Evolutionary conservation across 2,797 vertebrate species (phyloP).

Genomic region (Euthynnus affinis): DNA sequence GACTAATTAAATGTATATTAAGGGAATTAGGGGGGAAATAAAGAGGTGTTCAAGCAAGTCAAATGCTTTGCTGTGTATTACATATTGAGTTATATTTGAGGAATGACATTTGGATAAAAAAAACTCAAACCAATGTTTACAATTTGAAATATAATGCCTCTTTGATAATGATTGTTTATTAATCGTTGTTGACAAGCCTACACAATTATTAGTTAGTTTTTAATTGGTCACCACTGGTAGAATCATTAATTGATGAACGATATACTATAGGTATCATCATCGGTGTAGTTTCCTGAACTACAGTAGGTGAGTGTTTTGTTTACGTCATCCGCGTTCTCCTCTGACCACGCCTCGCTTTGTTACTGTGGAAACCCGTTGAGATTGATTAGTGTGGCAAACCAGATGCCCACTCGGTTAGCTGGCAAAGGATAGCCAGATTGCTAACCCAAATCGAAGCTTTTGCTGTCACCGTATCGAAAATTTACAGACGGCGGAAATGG

Average conservation of each 20-base stretch:
- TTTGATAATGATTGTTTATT: not conserved
- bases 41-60: not conserved
- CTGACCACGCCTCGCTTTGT: constrained; percentile 66
- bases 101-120: not conserved
- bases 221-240: too few relatives aligned
- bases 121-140: not conserved
- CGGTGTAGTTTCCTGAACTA: not conserved
- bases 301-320: not conserved
- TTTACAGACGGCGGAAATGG: not conserved
- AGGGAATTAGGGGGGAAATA: not conserved
- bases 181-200: not conserved
- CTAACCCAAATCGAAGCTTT: constrained; percentile 19
- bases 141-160: not conserved
- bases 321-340: constrained; percentile 10
- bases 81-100: not conserved
- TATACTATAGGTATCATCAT: not conserved
- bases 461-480: not conserved
- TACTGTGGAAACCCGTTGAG: constrained; percentile 79
- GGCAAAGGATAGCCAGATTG: constrained; percentile 46
- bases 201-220: not conserved
- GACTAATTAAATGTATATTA: not conserved
- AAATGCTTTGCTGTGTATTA: not conserved
- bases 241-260: not conserved
- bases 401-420: constrained; percentile 52
- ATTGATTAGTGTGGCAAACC: constrained; percentile 52